Evolutionary conservation across 2,113 vertebrate species (phyloP), one percentile per base, ranked within the genome.

Genomic region (Pterocles orientalis): DNA sequence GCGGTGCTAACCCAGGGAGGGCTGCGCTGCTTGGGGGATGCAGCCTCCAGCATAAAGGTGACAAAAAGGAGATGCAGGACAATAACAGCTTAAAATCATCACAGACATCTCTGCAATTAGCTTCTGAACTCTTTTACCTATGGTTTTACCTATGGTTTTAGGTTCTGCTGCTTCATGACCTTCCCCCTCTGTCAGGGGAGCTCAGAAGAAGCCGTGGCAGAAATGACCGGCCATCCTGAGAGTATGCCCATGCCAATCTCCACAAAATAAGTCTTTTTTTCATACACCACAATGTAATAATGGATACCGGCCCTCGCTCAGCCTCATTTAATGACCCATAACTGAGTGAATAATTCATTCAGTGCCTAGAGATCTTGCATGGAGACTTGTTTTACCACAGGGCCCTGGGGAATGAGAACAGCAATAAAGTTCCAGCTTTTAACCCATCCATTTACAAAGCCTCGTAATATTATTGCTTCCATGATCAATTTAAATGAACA

Each of bases 301-400:
- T 57, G 86, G 96, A 89, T 79, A 92, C 45, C 0, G 1, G 62
- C 34, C 78, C 73, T 75, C 0, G 4, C 70, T 88, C 81, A 90
- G 82, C 66, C 73, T 94, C 96, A 53, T 88, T 94, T 91, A 95
- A 95, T 91, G 95, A 94, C 91, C 93, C 93, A 76, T 88, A 95
- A 95, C 92, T 82, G 95, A 82, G 88, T 93, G 94, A 97, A 96
- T 97, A 96, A 98, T 97, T 97, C 93, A 97, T 95, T 93, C 93
- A 95, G 84, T 3, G 58, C 90, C 82, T 50, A 36, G 86, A 76
- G 96, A 90, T 94, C 75, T 88, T 81, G 39, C 4, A 15, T 64
- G 84, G 95, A 96, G 93, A 86, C 95, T 96, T 95, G 95, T 94
- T 97, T 96, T 95, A 97, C 85, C 86, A 78, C 62, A 66, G 77